Evolutionary conservation across 2,888 invertebrate genomes (phyloP), one percentile per base, ranked within the genome.

Genomic region (Amblyjoppa fuscipennis): DNA sequence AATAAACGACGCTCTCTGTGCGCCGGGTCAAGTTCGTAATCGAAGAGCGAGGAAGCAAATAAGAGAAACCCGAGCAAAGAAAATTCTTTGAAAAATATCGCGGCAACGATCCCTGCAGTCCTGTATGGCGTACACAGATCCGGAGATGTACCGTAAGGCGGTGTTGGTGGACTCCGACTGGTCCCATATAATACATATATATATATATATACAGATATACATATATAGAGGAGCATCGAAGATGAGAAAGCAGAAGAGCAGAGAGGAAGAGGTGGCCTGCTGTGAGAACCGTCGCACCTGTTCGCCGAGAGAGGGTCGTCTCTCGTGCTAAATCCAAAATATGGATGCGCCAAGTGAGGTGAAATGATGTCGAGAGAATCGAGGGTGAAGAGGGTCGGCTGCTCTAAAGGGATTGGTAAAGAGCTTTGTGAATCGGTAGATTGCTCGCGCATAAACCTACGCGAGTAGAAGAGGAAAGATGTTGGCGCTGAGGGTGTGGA

Each of bases 281-380:
- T 45, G 85, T 87, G 87, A 70, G 87, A 86, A 87, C 77, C 64
- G 71, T 69, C 64, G 81, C 85, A 87, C 83, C 86, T 85, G 86
- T 86, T 86, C 76, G 76, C 78, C 31, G 51, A 61, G 61, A 61
- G 61, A 61, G 13, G 11, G 49, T 77, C 81, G 75, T 80, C 34
- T 64, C 76, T 83, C 56, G 66, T 59, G 53, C 68, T 79, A 85
- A 85, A 85, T 85, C 85, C 85, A 79, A 87, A 84, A 84, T 87
- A 85, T 87, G 84, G 84, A 84, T 87, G 87, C 83, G 76, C 79
- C 84, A 68, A 81, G 84, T 85, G 81, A 76, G 71, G 80, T 66
- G 66, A 83, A 87, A 80, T 76, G 83, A 69, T 74, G 80, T 71
- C 80, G 74, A 85, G 80, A 61, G 87, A 82, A 83, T 69, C 82